phyloP scores from a whole-genome alignment of 2,113 vertebrate genomes.

The Nanorana parkeri region DNA sequence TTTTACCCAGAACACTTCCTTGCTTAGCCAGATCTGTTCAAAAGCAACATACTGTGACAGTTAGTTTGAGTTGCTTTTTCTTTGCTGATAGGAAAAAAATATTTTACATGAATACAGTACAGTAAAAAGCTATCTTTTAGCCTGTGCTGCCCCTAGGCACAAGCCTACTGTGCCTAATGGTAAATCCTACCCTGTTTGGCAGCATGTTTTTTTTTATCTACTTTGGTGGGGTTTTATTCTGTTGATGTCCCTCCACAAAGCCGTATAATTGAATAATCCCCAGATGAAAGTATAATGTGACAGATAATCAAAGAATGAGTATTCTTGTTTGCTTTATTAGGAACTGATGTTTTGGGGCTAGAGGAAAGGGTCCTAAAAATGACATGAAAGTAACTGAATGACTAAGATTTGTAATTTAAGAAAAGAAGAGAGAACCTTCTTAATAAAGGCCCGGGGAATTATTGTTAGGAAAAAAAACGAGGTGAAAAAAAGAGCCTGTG shows the following conservation, averaged over 20 bases:
- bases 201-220: constrained; percentile 57
- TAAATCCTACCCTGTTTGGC: not conserved
- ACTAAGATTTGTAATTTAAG: constrained; percentile 76
- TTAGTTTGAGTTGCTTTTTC: too few species aligned
- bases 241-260: constrained; percentile 32
- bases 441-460: constrained; percentile 84
- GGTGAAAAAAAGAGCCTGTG: constrained; percentile 61
- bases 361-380: constrained; percentile 53
- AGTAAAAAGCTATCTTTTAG: too few species aligned
- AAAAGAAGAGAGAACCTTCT: constrained; percentile 79
- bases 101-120: too few species aligned
- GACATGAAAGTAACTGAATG: constrained; percentile 68
- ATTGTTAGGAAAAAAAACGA: constrained; percentile 74
- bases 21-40: too few species aligned
- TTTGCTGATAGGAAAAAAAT: too few species aligned
- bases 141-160: too few species aligned
- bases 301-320: constrained; percentile 57
- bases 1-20: too few species aligned
- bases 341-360: constrained; percentile 57
- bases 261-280: constrained; percentile 54
- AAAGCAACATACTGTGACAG: too few species aligned
- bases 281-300: constrained; percentile 54
- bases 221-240: constrained; percentile 31
- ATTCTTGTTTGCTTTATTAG: constrained; percentile 56
- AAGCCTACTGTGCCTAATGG: too few species aligned